Base-by-base conservation (phyloP, 1,140 invertebrate genomes). In the Diorhabda carinulata region DNA sequence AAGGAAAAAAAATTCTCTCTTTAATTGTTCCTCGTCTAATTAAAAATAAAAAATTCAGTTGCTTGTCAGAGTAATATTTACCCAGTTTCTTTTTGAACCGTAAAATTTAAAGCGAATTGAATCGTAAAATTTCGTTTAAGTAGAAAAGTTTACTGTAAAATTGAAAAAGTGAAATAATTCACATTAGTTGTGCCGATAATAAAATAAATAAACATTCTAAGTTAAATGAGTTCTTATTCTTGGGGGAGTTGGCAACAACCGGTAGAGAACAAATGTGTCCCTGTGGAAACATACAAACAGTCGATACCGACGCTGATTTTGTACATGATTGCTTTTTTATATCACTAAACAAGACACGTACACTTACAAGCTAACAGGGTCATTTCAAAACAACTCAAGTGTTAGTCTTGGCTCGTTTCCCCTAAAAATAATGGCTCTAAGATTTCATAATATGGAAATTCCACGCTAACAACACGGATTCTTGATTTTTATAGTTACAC, bases 291-390 rank as follows among this genome's bases (percentile, higher is more conserved):
- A 80, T 81, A 76, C 74, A 74, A 81, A 81, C 78, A 78, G 79
- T 80, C 80, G 78, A 81, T 81, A 81, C 77, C 69, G 71, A 72
- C 73, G 73, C 78, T 80, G 79, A 81, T 80, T 81, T 81, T 79
- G 78, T 80, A 81, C 78, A 80, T 80, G 80, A 81, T 81, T 80
- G 80, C 80, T 77, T 81, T 81, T 81, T 81, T 81, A 80, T 81
- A 80, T 81, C 77, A 72, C 74, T 73, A 78, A 78, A 73, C 79
- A 80, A 75, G 76, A 77, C 79, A 81, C 79, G 79, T 81, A 81
- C 78, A 76, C 63, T 75, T 76, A 73, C 74, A 76, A 78, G 74
- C 78, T 80, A 81, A 79, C 78, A 75, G 75, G 74, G 73, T 77
- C 77, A 80, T 81, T 81, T 72, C 73, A 68, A 76, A 76, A 77